Evolutionary conservation across 2,113 vertebrate genomes (phyloP).

Genomic region (Syngnathus floridae): DNA sequence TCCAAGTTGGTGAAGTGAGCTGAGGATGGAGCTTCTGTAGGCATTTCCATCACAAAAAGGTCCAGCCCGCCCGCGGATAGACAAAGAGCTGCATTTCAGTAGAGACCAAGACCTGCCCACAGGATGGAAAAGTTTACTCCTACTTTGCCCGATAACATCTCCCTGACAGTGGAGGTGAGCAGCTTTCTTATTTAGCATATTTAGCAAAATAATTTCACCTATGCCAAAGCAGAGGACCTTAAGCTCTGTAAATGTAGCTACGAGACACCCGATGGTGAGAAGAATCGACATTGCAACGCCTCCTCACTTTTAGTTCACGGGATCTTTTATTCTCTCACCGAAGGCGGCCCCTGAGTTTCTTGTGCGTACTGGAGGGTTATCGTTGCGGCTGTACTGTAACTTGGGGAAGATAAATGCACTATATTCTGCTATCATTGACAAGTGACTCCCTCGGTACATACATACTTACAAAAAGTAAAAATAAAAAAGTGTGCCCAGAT

Average conservation of each 20-base stretch:
- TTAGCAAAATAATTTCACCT: constrained; percentile 14
- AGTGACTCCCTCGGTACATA: constrained; percentile 7
- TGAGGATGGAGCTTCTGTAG: constrained; percentile 71
- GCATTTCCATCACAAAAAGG: constrained; percentile 70
- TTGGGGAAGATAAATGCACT: neutral
- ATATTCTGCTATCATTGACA: constrained; percentile 8
- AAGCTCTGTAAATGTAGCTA: constrained; percentile 26
- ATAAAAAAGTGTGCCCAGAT: constrained; percentile 29
- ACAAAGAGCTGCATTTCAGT: constrained; percentile 24
- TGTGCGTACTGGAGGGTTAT: constrained; percentile 19
- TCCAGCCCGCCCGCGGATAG: constrained; percentile 53
- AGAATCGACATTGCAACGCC: constrained; percentile 33
- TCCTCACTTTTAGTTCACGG: constrained; percentile 26
- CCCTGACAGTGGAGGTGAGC: constrained; percentile 10
- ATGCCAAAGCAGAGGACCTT: constrained; percentile 27
- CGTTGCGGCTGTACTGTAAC: constrained; percentile 6
- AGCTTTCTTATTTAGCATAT: constrained; percentile 23
- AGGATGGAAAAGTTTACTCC: constrained; percentile 56
- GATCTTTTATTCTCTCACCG: constrained; percentile 47
- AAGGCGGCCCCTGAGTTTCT: constrained; percentile 21
- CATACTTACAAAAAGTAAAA: constrained; percentile 22
- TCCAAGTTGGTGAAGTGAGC: constrained; percentile 59
- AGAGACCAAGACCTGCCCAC: constrained; percentile 51
- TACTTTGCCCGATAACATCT: constrained; percentile 45
- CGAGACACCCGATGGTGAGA: constrained; percentile 21